Conservation (phyloP, 2,113 vertebrate genomes). For the Notiomystis cincta region DNA sequence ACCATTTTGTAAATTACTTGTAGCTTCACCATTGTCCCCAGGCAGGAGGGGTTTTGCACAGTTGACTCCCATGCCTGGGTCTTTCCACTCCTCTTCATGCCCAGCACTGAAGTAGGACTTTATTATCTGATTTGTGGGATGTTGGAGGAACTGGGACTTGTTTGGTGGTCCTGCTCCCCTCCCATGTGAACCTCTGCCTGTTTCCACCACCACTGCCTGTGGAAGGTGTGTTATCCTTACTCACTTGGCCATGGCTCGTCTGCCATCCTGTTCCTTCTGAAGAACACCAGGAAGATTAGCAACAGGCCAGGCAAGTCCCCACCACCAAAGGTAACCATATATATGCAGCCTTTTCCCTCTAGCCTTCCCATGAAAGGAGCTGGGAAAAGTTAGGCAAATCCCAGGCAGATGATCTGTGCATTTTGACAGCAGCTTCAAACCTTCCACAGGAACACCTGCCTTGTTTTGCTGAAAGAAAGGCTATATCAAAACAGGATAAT, state of each 20-base stretch:
- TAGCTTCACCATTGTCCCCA: fast-evolving
- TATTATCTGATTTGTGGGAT: neutral
- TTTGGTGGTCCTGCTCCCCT: neutral
- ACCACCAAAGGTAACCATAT: neutral
- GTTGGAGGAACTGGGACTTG: neutral
- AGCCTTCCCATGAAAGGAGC: neutral
- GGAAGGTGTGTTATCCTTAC: neutral
- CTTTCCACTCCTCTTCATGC: neutral
- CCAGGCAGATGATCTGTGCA: neutral
- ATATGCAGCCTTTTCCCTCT: neutral
- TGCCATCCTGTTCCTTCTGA: neutral
- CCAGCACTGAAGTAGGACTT: neutral
- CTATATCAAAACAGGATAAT: neutral
- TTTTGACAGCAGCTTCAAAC: neutral
- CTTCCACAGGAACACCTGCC: neutral
- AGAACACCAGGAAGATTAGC: neutral
- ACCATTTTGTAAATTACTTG: neutral
- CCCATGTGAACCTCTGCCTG: neutral
- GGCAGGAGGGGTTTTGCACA: neutral
- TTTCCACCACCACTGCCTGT: neutral
- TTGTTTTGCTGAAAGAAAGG: neutral
- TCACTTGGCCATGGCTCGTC: neutral
- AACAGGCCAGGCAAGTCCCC: neutral
- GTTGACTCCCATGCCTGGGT: neutral
- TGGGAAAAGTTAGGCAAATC: neutral